Base-by-base conservation (phyloP, 2,888 invertebrate genomes). In the Trachelus troglodyta region DNA sequence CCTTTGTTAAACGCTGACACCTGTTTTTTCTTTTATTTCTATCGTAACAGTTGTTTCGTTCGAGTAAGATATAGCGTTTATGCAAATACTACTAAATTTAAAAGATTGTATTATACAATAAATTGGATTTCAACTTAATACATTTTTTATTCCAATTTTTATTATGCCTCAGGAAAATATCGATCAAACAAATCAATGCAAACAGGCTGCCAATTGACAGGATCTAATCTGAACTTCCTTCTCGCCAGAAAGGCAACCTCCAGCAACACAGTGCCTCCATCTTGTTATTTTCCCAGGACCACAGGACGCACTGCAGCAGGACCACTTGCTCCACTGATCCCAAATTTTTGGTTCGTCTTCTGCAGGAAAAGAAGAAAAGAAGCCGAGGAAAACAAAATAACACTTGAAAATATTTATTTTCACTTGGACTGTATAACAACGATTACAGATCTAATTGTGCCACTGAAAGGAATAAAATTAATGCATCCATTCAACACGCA, bases 181-280 rank as follows among this genome's bases (percentile, higher is more conserved):
- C 12, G 37, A 15, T 40, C 4, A 9, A 56, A 56, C 15, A 56
- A 56, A 56, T 56, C 23, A 56, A 6, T 23, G 40, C 4, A 56
- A 85, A 77, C 92, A 92, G 23, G 89, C 84, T 56, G 88, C 86
- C 77, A 89, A 78, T 35, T 89, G 86, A 80, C 92, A 93, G 12
- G 90, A 90, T 86, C 91, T 92, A 80, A 92, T 91, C 83, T 92
- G 92, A n/a, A 92, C 92, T 81, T 92, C 92, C 80, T 92, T 92
- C 82, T 93, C 92, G n/a, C 92, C 92, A 1, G 88, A 80, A 30
- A 89, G 87, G 83, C 92, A 92, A 56, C 90, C 90, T 12, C 91
- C 90, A 1, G 89, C 87, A 11, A 92, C 87, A 83, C 92, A 92
- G 84, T 92, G 92, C 74, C 92, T 85, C 92, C 92, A 92, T 85